Conservation (phyloP, 2,113 vertebrate genomes). For the Oncorhynchus masou region DNA sequence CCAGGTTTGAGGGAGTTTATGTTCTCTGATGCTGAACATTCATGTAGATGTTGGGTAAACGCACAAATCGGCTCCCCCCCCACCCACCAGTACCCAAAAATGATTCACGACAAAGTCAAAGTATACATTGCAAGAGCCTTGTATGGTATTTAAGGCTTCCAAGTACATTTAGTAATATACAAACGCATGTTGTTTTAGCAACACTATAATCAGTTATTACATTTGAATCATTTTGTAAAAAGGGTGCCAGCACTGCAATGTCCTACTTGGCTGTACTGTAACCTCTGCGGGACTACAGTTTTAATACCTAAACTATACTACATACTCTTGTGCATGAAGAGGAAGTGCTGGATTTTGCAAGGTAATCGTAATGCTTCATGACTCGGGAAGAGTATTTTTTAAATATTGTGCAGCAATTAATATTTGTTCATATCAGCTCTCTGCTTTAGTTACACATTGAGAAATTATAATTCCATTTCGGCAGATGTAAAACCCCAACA, state of each 20-base stretch:
- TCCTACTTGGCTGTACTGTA: background rate
- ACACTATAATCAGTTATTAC: background rate
- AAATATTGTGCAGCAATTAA: background rate
- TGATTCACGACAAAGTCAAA: background rate
- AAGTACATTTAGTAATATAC: conserved; percentile 21
- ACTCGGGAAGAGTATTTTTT: background rate
- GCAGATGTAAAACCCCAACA: background rate
- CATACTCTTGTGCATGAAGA: background rate
- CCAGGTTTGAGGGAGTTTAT: conserved; percentile 37
- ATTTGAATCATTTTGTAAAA: background rate
- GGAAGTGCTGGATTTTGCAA: background rate
- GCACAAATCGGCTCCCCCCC: conserved; percentile 12
- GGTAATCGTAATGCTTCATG: background rate
- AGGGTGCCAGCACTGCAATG: background rate
- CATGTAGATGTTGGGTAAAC: conserved; percentile 31
- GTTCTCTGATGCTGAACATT: conserved; percentile 47
- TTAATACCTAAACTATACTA: background rate
- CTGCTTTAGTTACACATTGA: background rate
- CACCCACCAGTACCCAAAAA: conserved; percentile 15
- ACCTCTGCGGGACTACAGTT: background rate
- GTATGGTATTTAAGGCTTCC: conserved; percentile 13
- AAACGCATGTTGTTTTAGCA: conserved; percentile 13
- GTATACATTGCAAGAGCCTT: conserved; percentile 20
- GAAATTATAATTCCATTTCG: no score
- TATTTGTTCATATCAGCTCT: background rate